Evolutionary conservation across 2,113 vertebrate species (phyloP), one percentile per base, ranked within the genome.

Genomic region (Misgurnus anguillicaudatus): DNA sequence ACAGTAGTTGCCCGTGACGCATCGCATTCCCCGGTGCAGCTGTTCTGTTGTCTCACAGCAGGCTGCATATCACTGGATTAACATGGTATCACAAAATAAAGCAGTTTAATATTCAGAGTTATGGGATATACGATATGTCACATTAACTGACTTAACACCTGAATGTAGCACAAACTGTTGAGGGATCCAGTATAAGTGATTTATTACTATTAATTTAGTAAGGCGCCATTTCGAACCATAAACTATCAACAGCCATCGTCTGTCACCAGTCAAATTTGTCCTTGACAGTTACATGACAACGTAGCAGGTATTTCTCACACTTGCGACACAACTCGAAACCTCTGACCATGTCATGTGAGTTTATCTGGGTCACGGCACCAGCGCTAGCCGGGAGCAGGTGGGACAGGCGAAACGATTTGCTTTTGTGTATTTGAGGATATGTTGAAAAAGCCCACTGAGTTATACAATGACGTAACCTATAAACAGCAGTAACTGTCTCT

Each of bases 1-100:
- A 7, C 19, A 61, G 21, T 86, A 85, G 82, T n/a, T 6, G 66
- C 82, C 42, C 3, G 51, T 7, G 83, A 42, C 83, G 73, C 63
- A 9, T 90, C 86, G 87, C 90, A 90, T 91, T 91, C 87, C 80
- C 73, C 72, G 67, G 11, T 6, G 70, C 79, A 84, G 79, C 83
- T 86, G 67, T 78, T 67, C 69, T 51, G 41, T 38, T 55, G 19
- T 38, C 39, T n/a, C 38, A 17, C 42, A 11, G 51, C n/a, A 73
- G 4, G 66, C 0, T 2, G 17, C 67, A 14, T 41, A 11, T 47
- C 14, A 69, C 16, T 51, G 19, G 42, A 55, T 31, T 77, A 75
- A 41, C 48, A 57, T 31, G 21, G 42, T 45, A 66, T 77, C 36
- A 48, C 47, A 7, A 13, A 36, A 58, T 19, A 31, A 47, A 75